Evolutionary conservation across 2,113 vertebrate genomes (phyloP), one percentile per base, ranked within the genome.

Genomic region (Albula glossodonta): DNA sequence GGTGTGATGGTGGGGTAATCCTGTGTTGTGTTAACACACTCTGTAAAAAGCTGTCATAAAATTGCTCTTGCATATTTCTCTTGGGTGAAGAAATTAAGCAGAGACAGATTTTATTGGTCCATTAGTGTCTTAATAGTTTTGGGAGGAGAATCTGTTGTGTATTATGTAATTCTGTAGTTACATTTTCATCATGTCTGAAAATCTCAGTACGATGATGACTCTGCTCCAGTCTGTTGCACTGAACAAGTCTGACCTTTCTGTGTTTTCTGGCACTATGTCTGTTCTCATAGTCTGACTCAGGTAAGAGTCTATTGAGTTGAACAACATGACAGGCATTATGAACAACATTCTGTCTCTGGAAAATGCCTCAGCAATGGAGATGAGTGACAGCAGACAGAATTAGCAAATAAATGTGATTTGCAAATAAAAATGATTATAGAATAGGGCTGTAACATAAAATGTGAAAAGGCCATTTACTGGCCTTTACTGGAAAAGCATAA

Each of bases 11-110:
- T 82, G 85, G 87, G 88, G 79, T 88, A 86, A 90, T 89, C 84
- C 86, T 86, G 86, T 88, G 87, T 87, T 90, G 90, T 88, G 91
- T 92, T 92, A 90, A 93, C 89, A 91, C 31, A 15, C 52, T 53
- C 83, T 88, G 79, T 85, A 91, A 90, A 92, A 91, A 87, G 49
- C 56, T 86, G 84, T 82, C 3, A 0, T 91, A 89, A 92, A 53
- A 87, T 78, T 88, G 50, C 84, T 77, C 52, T 19, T 56, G 84
- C 51, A 86, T 91, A 87, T 84, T 82, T 86, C 80, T 11, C 81
- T 86, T 87, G 49, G 83, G 87, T 15, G 79, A 83, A 79, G 70
- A 85, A 66, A 77, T 85, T 78, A 82, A 87, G 83, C 25, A 66
- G 87, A 86, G 48, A 82, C 81, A 80, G 57, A 84, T 5, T 78